Conservation (phyloP, 2,797 vertebrate genomes). For the Sebastes itinus region DNA sequence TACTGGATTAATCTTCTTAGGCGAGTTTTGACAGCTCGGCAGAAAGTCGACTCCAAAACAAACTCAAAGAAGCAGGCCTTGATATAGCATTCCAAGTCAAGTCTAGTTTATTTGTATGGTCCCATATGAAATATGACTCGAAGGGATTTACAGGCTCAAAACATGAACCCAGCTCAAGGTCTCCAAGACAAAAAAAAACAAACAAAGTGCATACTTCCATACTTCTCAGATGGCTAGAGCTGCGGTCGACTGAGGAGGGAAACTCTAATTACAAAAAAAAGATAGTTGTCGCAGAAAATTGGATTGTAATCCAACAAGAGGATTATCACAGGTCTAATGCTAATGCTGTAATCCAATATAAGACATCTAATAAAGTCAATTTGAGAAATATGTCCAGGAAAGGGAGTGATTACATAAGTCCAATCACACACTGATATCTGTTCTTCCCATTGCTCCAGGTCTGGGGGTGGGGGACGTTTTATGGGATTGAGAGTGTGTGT, state of each 20-base stretch:
- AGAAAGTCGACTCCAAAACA: conserved; percentile 29
- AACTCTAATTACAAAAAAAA: background rate
- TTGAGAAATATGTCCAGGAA: background rate
- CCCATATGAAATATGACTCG: conserved; percentile 22
- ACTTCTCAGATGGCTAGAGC: background rate
- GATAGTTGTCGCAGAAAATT: background rate
- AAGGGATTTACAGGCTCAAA: conserved; percentile 7
- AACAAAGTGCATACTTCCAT: background rate
- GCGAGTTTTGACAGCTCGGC: conserved; percentile 28
- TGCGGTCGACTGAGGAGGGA: background rate
- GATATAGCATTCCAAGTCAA: conserved; percentile 21
- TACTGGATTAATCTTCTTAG: conserved; percentile 36
- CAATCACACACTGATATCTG: background rate
- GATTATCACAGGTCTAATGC: background rate
- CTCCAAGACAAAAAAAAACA: background rate
- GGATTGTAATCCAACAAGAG: conserved; percentile 5
- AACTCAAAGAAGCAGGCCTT: conserved; percentile 27
- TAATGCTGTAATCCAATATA: background rate
- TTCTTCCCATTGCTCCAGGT: background rate
- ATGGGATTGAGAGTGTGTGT: background rate
- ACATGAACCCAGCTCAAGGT: background rate
- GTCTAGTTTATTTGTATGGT: conserved; percentile 2
- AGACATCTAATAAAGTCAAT: background rate
- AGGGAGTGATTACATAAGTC: background rate
- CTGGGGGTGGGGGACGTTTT: background rate